Evolutionary conservation across 2,113 vertebrate genomes (phyloP).

Genomic region (Chamaetylas fuelleborni): DNA sequence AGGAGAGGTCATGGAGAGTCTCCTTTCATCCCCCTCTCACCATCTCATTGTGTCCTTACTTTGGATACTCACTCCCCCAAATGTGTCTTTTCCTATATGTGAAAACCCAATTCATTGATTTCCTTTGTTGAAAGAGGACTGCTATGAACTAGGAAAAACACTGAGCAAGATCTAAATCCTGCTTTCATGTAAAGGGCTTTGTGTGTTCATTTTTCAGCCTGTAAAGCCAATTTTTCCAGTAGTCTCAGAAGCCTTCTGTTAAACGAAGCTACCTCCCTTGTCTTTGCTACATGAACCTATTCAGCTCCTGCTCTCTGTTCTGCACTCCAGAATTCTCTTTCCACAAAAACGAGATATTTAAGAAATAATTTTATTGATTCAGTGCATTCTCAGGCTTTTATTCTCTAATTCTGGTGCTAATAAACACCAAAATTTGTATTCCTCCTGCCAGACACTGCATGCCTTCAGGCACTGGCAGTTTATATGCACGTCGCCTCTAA

Average conservation of each 20-base stretch:
- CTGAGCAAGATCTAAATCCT: background rate
- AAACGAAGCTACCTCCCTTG: accelerated
- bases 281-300: background rate
- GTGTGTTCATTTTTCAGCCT: background rate
- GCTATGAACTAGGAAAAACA: background rate
- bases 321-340: background rate
- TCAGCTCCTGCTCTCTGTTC: background rate
- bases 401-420: conserved; percentile 25
- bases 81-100: background rate
- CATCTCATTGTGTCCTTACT: background rate
- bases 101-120: background rate
- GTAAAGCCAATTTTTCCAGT: background rate
- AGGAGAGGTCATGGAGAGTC: accelerated
- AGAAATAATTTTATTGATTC: background rate
- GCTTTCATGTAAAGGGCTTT: background rate
- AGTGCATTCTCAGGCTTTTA: background rate
- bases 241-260: background rate
- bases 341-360: background rate
- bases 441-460: background rate
- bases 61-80: background rate
- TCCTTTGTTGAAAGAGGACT: background rate
- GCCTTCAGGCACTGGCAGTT: background rate
- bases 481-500: background rate
- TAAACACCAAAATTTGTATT: conserved; percentile 20
- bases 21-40: background rate